Conservation (phyloP, 1,140 invertebrate genomes). For the Heliconius melpomene region DNA sequence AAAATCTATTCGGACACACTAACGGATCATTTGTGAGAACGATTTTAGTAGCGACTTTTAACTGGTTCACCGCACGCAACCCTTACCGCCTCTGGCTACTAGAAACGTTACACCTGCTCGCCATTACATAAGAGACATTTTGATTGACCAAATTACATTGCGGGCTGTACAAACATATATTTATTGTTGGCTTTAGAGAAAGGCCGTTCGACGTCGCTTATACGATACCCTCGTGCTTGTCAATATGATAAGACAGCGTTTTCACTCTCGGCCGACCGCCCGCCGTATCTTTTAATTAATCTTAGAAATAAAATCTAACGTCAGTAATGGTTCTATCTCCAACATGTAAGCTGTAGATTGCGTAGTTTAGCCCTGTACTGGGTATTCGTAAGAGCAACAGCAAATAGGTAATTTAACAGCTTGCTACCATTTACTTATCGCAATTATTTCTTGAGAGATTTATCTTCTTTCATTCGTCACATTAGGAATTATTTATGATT, state of each 20-base stretch:
- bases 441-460: conserved; percentile 3
- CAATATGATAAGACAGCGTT: conserved; percentile 63
- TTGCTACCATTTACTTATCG: conserved; percentile 13
- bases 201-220: conserved; percentile 35
- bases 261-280: conserved; percentile 65
- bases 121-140: conserved; percentile 40
- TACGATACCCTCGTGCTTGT: conserved; percentile 46
- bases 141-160: conserved; percentile 43
- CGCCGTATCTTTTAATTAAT: conserved; percentile 79
- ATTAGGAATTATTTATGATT: background rate
- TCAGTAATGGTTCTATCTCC: conserved; percentile 68
- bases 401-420: conserved; percentile 18
- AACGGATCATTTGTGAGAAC: conserved; percentile 66
- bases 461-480: conserved; percentile 13
- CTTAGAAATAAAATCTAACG: conserved; percentile 76
- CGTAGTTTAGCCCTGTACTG: conserved; percentile 42
- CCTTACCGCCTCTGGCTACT: conserved; percentile 61
- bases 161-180: conserved; percentile 31
- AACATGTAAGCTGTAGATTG: conserved; percentile 52
- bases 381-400: conserved; percentile 46
- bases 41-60: conserved; percentile 57
- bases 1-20: conserved; percentile 31
- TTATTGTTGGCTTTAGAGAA: conserved; percentile 26
- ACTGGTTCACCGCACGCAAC: conserved; percentile 73
- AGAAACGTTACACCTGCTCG: conserved; percentile 67